A percentile compares a stretch with the other conserved stretches of the same genome.
Evolutionary conservation across 1,140 invertebrate genomes (phyloP).

Genomic region (Varroa destructor): DNA sequence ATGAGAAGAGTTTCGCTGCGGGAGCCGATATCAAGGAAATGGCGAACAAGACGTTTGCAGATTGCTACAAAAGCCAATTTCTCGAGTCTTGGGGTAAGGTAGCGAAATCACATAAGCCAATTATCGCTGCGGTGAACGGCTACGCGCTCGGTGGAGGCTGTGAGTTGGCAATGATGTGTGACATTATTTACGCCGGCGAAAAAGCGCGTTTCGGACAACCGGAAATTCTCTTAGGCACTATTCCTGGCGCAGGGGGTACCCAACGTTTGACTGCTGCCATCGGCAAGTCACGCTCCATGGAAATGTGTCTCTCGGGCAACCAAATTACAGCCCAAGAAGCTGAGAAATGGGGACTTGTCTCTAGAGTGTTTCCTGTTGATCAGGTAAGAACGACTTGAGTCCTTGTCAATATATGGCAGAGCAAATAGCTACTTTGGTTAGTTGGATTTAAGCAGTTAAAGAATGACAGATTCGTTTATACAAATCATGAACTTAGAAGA

Average conservation of each 20-base stretch:
- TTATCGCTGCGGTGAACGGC: conserved; percentile 98
- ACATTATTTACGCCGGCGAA: conserved; percentile 96
- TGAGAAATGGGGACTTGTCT: conserved; percentile 72
- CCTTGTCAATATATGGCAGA: no score
- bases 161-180: conserved; percentile 97
- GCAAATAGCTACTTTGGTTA: no score
- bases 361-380: conserved; percentile 77
- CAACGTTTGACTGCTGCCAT: conserved; percentile 73
- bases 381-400: conserved; percentile 47
- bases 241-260: conserved; percentile 91
- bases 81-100: conserved; percentile 65
- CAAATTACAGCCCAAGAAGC: conserved; percentile 81
- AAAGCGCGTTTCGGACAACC: conserved; percentile 96
- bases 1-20: conserved; percentile 73
- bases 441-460: no score
- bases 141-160: conserved; percentile 94
- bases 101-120: conserved; percentile 62
- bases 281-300: conserved; percentile 98
- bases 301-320: conserved; percentile 85
- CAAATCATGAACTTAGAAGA: no score
- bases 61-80: conserved; percentile 58
- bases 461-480: no score
- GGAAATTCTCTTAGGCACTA: conserved; percentile 89
- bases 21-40: conserved; percentile 98
- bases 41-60: conserved; percentile 60